Conservation (phyloP, 2,797 vertebrate species). For the Chaetophractus vellerosus region DNA sequence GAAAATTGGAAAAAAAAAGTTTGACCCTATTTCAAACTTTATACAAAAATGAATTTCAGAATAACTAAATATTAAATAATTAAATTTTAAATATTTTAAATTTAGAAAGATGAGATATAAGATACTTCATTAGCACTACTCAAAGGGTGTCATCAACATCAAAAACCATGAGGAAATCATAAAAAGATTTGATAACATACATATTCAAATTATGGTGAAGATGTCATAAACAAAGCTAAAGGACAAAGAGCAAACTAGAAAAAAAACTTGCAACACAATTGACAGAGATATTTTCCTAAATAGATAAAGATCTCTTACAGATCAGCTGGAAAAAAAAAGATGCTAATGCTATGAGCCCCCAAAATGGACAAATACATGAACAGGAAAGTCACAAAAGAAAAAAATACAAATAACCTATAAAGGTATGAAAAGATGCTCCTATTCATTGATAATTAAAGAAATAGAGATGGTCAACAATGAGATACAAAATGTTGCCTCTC, state of each 20-base stretch:
- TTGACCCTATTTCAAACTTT: neutral
- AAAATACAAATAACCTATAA: neutral
- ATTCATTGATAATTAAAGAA: neutral
- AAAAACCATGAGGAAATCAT: neutral
- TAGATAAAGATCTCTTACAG: neutral
- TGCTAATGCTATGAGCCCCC: neutral
- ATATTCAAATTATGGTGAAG: neutral
- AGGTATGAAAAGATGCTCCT: neutral
- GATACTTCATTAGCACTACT: neutral
- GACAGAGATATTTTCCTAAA: neutral
- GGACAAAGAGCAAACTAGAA: neutral
- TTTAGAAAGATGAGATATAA: neutral
- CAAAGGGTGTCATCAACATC: neutral
- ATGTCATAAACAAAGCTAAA: too few relatives aligned
- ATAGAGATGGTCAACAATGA: neutral
- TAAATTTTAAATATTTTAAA: conserved; percentile 22
- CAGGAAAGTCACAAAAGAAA: neutral
- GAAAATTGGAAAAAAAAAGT: neutral
- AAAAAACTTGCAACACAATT: neutral
- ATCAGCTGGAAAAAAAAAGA: neutral
- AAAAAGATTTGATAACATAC: neutral
- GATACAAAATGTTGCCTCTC: neutral
- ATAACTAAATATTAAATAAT: neutral
- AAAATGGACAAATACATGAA: neutral
- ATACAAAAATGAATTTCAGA: neutral